Base-by-base conservation (phyloP, 2,113 vertebrate genomes). In the Anthoscopus minutus region DNA sequence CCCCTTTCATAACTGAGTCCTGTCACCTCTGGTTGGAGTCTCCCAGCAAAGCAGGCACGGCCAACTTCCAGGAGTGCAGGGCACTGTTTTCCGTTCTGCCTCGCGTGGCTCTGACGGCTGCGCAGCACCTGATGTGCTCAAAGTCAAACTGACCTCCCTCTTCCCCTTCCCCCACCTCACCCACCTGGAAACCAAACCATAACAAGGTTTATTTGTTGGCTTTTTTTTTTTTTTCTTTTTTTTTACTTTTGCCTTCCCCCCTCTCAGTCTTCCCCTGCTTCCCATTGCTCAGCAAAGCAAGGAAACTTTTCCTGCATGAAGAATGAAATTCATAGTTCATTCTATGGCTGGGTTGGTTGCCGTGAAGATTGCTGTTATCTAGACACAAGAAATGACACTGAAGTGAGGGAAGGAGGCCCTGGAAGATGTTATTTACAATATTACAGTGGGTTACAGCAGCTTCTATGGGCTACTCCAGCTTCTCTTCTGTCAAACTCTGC, bases 11-110 rank as follows among this genome's bases (percentile, higher is more conserved):
- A 94, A 97, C 96, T 84, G 90, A 94, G 94, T 96, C 94, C 96
- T 97, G 97, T 97, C 96, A 98, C 97, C 97, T 97, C 95, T 96
- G 94, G 91, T 96, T 95, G 85, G 69, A 61, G 89, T 96, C 93
- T 95, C 81, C 94, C 86, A 77, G 96, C 89, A 91, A 88, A 96
- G 93, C 81, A 94, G 94, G 86, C 94, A 89, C 6, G 1, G 93
- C 87, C 95, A 96, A 96, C 88, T 97, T 96, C 95, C 92, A 95
- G 86, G 97, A 97, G 94, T 91, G 88, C 89, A 4, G 82, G 89
- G 93, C 86, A 13, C 79, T 93, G 80, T 66, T 94, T 94, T 81
- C 57, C 19, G 15, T 77, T 76, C 73, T 45, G 71, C 89, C 84
- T 91, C 40, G 69, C 37, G 9, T 3, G 86, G 74, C 85, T 84